Conservation (phyloP, 2,888 invertebrate genomes). For the Pelosia muscerda region DNA sequence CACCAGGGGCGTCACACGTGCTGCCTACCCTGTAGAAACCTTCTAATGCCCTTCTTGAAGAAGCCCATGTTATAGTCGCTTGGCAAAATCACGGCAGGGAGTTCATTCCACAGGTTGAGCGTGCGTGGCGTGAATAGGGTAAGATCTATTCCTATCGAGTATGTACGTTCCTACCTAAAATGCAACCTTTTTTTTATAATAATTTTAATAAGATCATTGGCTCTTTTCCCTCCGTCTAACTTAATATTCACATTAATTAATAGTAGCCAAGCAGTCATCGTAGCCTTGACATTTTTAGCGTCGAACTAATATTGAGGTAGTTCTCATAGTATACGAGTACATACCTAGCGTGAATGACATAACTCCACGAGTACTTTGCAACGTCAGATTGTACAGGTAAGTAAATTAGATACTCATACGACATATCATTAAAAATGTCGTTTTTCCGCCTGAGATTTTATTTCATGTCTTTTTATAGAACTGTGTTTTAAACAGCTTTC, state of each 20-base stretch:
- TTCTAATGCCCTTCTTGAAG: no score
- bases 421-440: not conserved
- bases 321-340: slow-evolving; percentile 12
- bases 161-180: no score
- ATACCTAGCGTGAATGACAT: slow-evolving; percentile 1
- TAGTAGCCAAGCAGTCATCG: slow-evolving; percentile 1
- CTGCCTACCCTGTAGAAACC: no score
- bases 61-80: no score
- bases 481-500: slow-evolving; percentile 3
- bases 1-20: no score
- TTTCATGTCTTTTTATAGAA: not conserved
- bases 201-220: not conserved
- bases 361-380: not conserved
- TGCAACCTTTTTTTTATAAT: no score
- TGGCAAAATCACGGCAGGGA: no score
- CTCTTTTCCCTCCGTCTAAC: not conserved
- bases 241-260: slow-evolving; percentile 2
- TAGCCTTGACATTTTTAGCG: slow-evolving; percentile 21
- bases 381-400: slow-evolving; percentile 1
- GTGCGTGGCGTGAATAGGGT: no score
- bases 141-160: no score
- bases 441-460: not conserved
- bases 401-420: no score
- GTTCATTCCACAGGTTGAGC: no score
- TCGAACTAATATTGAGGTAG: slow-evolving; percentile 7